phyloP scores from a whole-genome alignment of 2,113 vertebrate genomes.

The Heterochromis multidens region DNA sequence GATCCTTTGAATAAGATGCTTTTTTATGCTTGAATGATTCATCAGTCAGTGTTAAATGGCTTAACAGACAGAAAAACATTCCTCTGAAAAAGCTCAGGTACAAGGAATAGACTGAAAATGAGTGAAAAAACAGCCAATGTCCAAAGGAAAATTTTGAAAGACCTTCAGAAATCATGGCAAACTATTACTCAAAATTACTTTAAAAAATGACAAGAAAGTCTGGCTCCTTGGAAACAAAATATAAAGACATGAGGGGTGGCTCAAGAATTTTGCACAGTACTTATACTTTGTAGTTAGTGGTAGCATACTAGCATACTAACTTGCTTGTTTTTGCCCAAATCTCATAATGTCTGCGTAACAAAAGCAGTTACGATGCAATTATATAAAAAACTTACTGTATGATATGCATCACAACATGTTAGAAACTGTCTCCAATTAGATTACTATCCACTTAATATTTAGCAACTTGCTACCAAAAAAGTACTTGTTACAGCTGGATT shows the following conservation, averaged over 20 bases:
- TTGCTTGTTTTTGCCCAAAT: rapidly evolving
- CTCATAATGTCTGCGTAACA: not conserved
- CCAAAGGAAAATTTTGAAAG: not conserved
- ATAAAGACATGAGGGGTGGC: not conserved
- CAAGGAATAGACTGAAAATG: not conserved
- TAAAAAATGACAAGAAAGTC: not conserved
- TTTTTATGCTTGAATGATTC: not conserved
- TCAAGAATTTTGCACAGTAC: not conserved
- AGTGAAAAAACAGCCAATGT: not conserved
- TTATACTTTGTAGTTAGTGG: not conserved
- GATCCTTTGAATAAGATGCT: not conserved
- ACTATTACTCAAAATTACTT: not conserved
- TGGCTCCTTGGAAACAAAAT: not conserved
- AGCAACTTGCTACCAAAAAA: not conserved
- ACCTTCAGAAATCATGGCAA: not conserved
- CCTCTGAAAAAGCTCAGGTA: not conserved
- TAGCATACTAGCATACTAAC: not conserved
- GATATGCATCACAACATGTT: not conserved
- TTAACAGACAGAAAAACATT: not conserved
- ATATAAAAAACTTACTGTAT: not conserved
- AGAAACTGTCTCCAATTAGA: not conserved
- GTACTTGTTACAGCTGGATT: not conserved
- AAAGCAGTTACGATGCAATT: not conserved
- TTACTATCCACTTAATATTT: not conserved
- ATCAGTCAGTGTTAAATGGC: rapidly evolving